A percentile compares a stretch with the other conserved stretches of the same genome.
Evolutionary conservation across 2,113 vertebrate genomes (phyloP).

Genomic region (Cephalopholis sonnerati): DNA sequence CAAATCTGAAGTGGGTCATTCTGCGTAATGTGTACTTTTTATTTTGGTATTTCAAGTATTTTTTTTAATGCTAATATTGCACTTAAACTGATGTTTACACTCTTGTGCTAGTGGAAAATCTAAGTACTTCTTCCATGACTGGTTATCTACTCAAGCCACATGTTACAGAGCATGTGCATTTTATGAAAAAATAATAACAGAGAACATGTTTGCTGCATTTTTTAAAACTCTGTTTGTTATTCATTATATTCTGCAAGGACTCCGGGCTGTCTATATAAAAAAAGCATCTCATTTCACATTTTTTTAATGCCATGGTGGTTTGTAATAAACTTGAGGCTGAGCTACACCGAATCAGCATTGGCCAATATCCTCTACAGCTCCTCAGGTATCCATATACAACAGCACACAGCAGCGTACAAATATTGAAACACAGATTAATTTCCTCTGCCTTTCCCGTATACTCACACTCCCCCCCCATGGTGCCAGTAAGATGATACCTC

Average conservation of each 20-base stretch:
- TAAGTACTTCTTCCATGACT: background rate
- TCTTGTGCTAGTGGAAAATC: background rate
- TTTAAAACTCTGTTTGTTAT: conserved; percentile 45
- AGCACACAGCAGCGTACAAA: conserved; percentile 39
- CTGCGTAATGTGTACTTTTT: background rate
- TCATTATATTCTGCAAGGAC: conserved; percentile 43
- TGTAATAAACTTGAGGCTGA: conserved; percentile 55
- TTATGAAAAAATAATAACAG: conserved; percentile 32
- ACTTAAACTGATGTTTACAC: background rate
- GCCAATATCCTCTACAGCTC: conserved; percentile 54
- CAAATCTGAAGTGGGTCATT: background rate
- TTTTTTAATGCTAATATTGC: too few species aligned
- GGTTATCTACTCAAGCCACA: background rate
- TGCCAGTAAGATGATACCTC: conserved; percentile 54
- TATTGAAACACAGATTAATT: conserved; percentile 64
- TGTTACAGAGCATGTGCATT: conserved; percentile 22
- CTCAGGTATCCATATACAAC: conserved; percentile 60
- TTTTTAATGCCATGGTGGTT: conserved; percentile 26
- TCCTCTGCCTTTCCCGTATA: conserved; percentile 39
- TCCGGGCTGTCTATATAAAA: conserved; percentile 36
- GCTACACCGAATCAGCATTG: conserved; percentile 26
- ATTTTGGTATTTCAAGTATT: too few species aligned
- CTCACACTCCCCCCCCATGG: conserved; percentile 40
- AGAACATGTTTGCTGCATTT: conserved; percentile 15
- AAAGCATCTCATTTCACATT: conserved; percentile 48